Base-by-base conservation (phyloP, 2,888 invertebrate species). In the Octodonta nipae region DNA sequence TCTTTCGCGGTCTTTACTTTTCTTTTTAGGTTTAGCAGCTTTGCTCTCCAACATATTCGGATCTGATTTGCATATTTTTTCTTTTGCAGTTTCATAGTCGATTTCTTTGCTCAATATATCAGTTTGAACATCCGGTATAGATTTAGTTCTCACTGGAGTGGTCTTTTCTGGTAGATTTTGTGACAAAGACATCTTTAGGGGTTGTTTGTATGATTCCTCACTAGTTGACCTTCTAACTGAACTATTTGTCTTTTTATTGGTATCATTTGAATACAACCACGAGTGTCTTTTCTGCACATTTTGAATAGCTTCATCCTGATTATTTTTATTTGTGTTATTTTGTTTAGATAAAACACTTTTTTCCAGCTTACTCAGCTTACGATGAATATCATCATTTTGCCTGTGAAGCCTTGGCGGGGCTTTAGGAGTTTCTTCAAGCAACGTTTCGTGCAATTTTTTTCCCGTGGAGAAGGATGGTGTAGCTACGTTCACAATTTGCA, bases 1-100 rank as follows among this genome's bases (percentile, higher is more conserved):
- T 40, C 84, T 68, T 49, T 82, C 80, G 1, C 73, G 68, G 54
- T 77, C 77, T 50, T 76, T 77, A 13, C 67, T 62, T 35, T 69
- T 69, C 39, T 67, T 56, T 37, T 63, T 65, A 8, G 48, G 35
- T 6, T 51, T 49, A 13, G 47, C 51, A 8, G 15, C 35, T 20
- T 48, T 49, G 11, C 43, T 49, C 26, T 56, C 54, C 15, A 57
- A 42, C 17, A 58, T 42, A 50, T 62, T 62, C 2, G 62, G 59
- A 46, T 63, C 62, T 2, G 63, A 62, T 40, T 58, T 59, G 44
- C 49, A 60, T 33, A 56, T 49, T 36, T 54, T 54, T 15, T 41
- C 44, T 8, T 33, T 28, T 26, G 40, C 40, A 4, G 35, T 37
- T 11, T 34, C 36, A 14, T 22, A 20, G n/a, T 10, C 26, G 12